A percentile compares a stretch with the other conserved stretches of the same genome.
These are phyloP conservation scores for Chrysogorgia sp. DNA, from an alignment of 92 coral and sea anemone genomes.

Conservation along the genomic window DNA sequence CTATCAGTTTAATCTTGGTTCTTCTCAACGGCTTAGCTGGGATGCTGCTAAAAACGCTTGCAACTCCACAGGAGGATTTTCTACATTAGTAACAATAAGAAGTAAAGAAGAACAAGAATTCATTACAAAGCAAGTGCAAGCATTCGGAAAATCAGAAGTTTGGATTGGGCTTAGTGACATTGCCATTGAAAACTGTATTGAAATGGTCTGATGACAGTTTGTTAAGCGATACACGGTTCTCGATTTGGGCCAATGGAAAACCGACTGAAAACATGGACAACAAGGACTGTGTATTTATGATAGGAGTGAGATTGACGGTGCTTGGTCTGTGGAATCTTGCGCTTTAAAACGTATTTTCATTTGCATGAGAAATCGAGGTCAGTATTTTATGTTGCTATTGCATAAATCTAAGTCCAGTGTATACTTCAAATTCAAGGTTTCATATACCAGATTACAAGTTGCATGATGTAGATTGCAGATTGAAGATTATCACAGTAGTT, in stretches of 20 bases:
- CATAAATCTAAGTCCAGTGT: neutral
- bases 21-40: constrained; percentile 70
- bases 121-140: constrained; percentile 38
- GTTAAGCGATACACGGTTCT: neutral
- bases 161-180: constrained; percentile 92
- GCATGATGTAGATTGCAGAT: too few relatives aligned
- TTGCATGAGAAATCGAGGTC: constrained; percentile 84
- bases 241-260: constrained; percentile 37
- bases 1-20: constrained; percentile 80
- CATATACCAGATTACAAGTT: too few relatives aligned
- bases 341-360: constrained; percentile 51
- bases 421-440: too few relatives aligned
- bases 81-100: constrained; percentile 71
- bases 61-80: constrained; percentile 51
- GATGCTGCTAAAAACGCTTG: constrained; percentile 72
- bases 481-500: too few relatives aligned
- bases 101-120: constrained; percentile 71
- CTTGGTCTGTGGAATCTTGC: constrained; percentile 76
- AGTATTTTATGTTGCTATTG: neutral
- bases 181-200: constrained; percentile 65
- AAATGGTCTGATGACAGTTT: constrained; percentile 81
- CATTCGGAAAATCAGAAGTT: constrained; percentile 36
- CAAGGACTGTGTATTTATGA: constrained; percentile 15
- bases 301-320: constrained; percentile 59
- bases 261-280: constrained; percentile 23